Conservation (phyloP, 2,797 vertebrate genomes). For the Prionace glauca region DNA sequence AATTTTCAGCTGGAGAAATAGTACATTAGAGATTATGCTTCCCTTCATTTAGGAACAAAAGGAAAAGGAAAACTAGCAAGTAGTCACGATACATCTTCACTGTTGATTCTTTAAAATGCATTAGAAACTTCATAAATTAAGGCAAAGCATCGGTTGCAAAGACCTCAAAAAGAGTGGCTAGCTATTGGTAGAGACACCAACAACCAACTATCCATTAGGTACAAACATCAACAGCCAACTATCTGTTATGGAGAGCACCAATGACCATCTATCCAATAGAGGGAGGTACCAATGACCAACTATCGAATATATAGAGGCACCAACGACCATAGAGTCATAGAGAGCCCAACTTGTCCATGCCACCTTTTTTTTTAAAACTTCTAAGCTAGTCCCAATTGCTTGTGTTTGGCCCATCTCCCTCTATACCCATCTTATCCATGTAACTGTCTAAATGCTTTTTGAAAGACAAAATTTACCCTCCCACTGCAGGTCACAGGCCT, state of each 20-base stretch:
- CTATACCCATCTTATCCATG: too few species aligned
- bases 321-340: background rate
- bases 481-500: too few species aligned
- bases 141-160: background rate
- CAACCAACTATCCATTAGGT: background rate
- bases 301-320: too few species aligned
- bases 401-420: too few species aligned
- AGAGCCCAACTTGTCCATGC: too few species aligned
- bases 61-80: background rate
- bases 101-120: background rate
- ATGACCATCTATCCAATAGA: background rate
- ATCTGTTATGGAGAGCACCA: background rate
- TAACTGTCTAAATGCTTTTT: too few species aligned
- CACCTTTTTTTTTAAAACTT: too few species aligned
- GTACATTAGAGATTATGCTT: background rate
- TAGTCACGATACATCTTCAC: background rate
- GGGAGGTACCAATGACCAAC: too few species aligned
- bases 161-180: background rate
- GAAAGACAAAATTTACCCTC: too few species aligned
- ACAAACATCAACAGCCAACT: background rate
- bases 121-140: background rate
- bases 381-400: too few species aligned
- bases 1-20: background rate
- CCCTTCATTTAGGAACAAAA: background rate
- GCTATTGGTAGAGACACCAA: background rate